These are phyloP conservation scores for Drosophila ironensis DNA, from an alignment of 1,140 invertebrate species.

Conservation along the genomic window DNA sequence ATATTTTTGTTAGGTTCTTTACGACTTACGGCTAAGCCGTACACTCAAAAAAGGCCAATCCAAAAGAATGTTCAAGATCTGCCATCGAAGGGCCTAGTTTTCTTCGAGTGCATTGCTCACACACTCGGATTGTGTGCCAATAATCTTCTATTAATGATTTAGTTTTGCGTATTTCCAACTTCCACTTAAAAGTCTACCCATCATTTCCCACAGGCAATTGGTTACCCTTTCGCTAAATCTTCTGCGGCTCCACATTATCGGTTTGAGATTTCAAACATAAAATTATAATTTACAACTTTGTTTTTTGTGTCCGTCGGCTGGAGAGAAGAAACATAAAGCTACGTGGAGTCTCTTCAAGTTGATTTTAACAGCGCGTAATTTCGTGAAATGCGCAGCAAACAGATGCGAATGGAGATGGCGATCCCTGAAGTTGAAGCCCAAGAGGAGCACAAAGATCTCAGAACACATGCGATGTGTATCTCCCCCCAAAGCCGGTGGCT, in stretches of 20 bases:
- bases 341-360: slow-evolving; percentile 74
- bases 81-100: too few relatives aligned
- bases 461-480: too few relatives aligned
- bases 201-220: slow-evolving; percentile 26
- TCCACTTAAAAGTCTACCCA: neutral
- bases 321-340: slow-evolving; percentile 61
- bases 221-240: slow-evolving; percentile 20
- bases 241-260: slow-evolving; percentile 39
- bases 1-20: slow-evolving; percentile 52
- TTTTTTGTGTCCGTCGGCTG: slow-evolving; percentile 44
- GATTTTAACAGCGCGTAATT: slow-evolving; percentile 73
- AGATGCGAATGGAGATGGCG: slow-evolving; percentile 7
- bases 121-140: too few relatives aligned
- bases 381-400: slow-evolving; percentile 56
- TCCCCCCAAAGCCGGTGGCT: slow-evolving; percentile 22
- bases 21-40: slow-evolving; percentile 30
- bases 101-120: neutral
- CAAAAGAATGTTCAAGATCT: too few relatives aligned
- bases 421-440: slow-evolving; percentile 24
- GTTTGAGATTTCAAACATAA: slow-evolving; percentile 73
- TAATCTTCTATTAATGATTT: slow-evolving; percentile 8
- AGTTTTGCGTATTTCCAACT: slow-evolving; percentile 20
- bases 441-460: too few relatives aligned
- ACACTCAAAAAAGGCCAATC: neutral
- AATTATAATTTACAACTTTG: slow-evolving; percentile 80